phyloP scores from a whole-genome alignment of 1,140 invertebrate species.

The Colletes latitarsis region DNA sequence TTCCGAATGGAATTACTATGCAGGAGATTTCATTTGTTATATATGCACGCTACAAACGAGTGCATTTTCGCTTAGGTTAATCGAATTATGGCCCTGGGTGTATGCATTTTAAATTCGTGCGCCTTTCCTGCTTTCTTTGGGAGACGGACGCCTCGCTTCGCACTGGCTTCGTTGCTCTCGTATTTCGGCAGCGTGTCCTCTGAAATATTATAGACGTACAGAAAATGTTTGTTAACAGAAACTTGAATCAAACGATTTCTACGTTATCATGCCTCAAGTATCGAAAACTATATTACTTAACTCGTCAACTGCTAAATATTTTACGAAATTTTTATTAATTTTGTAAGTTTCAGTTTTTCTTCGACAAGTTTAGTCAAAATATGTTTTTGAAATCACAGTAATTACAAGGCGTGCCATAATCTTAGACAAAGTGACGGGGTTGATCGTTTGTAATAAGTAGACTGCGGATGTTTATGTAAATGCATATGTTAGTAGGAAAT shows the following conservation, averaged over 20 bases:
- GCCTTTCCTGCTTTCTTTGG: conserved; percentile 40
- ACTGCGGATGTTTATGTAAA: too few species aligned
- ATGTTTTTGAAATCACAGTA: too few species aligned
- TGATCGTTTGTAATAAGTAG: too few species aligned
- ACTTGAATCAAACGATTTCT: not conserved
- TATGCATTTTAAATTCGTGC: conserved; percentile 78
- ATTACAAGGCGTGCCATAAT: too few species aligned
- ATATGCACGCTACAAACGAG: conserved; percentile 80
- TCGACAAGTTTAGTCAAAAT: too few species aligned
- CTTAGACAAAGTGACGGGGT: too few species aligned
- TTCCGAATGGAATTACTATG: conserved; percentile 81
- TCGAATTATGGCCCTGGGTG: conserved; percentile 74
- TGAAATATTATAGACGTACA: not conserved
- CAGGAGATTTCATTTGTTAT: conserved; percentile 81
- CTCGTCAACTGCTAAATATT: too few species aligned
- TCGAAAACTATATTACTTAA: too few species aligned
- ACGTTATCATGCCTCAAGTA: too few species aligned
- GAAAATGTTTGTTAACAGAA: not conserved
- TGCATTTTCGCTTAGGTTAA: conserved; percentile 80
- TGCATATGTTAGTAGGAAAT: too few species aligned
- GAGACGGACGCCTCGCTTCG: not conserved
- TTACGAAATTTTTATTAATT: too few species aligned
- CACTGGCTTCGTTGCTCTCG: not conserved
- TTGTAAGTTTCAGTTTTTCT: too few species aligned
- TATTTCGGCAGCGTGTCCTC: not conserved